phyloP scores from a whole-genome alignment of 1,140 invertebrate species.

The Mamestra configurata region DNA sequence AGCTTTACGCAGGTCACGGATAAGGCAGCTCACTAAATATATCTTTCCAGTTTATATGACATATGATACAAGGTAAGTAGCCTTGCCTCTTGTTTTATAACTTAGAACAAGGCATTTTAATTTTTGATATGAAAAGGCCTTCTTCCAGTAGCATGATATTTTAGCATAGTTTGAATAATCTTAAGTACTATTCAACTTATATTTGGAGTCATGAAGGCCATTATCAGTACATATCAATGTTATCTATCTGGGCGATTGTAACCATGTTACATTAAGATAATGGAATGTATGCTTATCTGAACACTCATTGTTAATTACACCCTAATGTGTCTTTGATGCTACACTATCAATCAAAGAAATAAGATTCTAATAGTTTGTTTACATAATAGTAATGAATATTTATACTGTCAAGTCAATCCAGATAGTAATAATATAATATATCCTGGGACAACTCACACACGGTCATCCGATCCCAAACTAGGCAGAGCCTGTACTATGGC shows the following conservation, averaged over 20 bases:
- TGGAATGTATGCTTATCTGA: constrained; percentile 39
- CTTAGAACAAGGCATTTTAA: no score
- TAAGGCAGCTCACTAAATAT: constrained; percentile 92
- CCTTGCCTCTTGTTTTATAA: no score
- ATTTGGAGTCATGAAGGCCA: background rate
- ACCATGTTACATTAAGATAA: background rate
- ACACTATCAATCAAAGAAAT: background rate
- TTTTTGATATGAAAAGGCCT: no score
- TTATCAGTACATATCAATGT: constrained; percentile 6
- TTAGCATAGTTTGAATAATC: no score
- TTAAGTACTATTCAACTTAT: background rate
- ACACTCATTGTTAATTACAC: background rate
- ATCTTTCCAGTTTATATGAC: constrained; percentile 92
- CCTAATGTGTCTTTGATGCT: background rate
- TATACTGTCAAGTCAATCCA: no score
- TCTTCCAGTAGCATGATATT: background rate
- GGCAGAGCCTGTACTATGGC: no score
- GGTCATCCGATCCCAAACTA: no score
- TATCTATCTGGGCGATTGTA: background rate
- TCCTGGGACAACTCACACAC: no score
- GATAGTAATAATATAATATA: no score
- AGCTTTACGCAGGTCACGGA: constrained; percentile 89
- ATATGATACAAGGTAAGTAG: constrained; percentile 77
- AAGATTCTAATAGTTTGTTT: no score
- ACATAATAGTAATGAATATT: no score